Base-by-base conservation (phyloP, 2,888 invertebrate species). In the Serripes groenlandicus region DNA sequence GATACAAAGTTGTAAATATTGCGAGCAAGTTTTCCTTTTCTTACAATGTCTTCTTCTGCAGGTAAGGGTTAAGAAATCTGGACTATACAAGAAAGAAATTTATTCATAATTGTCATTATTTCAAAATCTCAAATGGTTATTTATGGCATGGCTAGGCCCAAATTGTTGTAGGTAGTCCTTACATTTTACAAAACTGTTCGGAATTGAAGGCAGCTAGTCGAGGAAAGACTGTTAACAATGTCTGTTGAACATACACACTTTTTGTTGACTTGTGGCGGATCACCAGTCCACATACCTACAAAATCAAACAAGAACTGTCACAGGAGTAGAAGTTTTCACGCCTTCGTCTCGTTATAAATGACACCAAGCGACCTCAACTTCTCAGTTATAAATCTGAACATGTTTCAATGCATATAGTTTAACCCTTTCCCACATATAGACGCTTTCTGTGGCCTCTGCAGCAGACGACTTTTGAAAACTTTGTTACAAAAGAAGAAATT, bases 201-300 rank as follows among this genome's bases (percentile, higher is more conserved):
- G 97, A 97, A 93, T 98, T 97, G 92, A 99, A 98, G n/a, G 99
- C 98, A 7, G 98, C 99, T 72, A 99, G 95, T 87, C 99, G 96
- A 0, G 99, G 99, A 81, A 99, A 95, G 68, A 99, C 96, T 54
- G 97, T 96, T 78, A 99, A 96, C 21, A 99, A 95, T 0, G 97
- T 97, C 92, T 98, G 97, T 89, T 99, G 98, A 30, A 99, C 97
- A 93, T 97, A 97, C 5, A 96, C 95, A 71, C 97, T 97, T 90
- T 97, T 96, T 0, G 97, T 96, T 72, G 88, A 91, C 78, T 97
- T 96, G 91, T 98, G 90, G 56, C 96, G 96, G 95, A 99, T 96
- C 3, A 98, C 97, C 95, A 97, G 96, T 92, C 91, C 90, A 88
- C 95, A 95, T 37, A 95, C 92, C 94, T 95, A 81, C 9, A 88